Evolutionary conservation across 2,797 vertebrate species (phyloP).

Genomic region (Acrocephalus scirpaceus): DNA sequence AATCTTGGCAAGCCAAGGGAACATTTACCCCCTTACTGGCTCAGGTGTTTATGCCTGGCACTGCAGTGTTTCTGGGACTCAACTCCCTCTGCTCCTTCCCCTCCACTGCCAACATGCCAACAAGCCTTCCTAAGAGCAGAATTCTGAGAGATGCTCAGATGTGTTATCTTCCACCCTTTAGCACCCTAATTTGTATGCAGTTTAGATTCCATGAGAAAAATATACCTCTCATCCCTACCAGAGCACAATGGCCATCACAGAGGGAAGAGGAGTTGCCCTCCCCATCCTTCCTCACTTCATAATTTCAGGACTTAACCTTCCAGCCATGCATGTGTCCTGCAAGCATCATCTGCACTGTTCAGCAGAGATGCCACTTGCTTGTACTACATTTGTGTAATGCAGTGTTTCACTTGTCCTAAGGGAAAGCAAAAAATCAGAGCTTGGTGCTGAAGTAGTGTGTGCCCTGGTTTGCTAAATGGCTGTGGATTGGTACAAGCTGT

Average conservation of each 20-base stretch:
- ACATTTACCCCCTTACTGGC: neutral
- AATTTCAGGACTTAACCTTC: neutral
- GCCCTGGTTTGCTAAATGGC: neutral
- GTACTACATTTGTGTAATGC: neutral
- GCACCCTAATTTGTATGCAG: neutral
- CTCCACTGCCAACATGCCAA: neutral
- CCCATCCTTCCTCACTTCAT: neutral
- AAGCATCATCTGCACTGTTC: fast-evolving
- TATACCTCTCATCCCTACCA: neutral
- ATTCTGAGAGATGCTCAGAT: neutral
- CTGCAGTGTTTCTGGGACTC: neutral
- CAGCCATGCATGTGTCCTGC: neutral
- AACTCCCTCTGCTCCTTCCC: neutral
- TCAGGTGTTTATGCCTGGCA: neutral
- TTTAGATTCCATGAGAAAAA: neutral
- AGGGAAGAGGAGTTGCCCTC: neutral
- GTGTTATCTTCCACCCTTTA: neutral
- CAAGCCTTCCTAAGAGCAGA: neutral
- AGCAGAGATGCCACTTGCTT: neutral
- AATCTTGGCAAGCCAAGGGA: neutral
- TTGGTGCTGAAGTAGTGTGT: neutral
- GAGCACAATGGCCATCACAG: neutral
- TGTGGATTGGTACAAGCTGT: neutral
- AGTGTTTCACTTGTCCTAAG: neutral
- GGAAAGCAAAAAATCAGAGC: neutral